A percentile compares a stretch with the other conserved stretches of the same genome.
phyloP scores from a whole-genome alignment of 2,888 invertebrate genomes.

The Ecdyonurus torrentis region DNA sequence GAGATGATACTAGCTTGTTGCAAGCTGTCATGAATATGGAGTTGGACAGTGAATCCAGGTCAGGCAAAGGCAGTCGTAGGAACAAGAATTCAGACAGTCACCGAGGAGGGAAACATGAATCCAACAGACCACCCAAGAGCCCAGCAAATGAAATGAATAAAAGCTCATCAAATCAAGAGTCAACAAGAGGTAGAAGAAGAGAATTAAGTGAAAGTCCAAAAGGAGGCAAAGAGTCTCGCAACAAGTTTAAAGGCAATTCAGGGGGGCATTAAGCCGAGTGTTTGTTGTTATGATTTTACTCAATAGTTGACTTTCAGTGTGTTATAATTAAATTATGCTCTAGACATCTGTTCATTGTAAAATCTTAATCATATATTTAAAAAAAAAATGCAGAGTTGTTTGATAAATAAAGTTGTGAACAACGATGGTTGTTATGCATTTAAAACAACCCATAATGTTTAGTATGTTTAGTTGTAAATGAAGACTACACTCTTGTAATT shows the following conservation, averaged over 20 bases:
- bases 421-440: background rate
- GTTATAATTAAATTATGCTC: too few relatives aligned
- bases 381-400: too few relatives aligned
- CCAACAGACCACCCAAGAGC: background rate
- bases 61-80: background rate
- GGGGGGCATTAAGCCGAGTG: background rate
- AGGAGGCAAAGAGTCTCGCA: slow-evolving; percentile 1
- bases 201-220: slow-evolving; percentile 10
- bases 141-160: background rate
- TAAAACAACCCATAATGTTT: background rate
- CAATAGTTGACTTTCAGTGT: too few relatives aligned
- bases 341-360: too few relatives aligned
- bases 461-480: background rate
- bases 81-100: background rate
- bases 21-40: slow-evolving; percentile 4
- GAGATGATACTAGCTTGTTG: slow-evolving; percentile 18
- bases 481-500: background rate
- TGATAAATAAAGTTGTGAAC: too few relatives aligned
- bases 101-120: background rate
- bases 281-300: too few relatives aligned
- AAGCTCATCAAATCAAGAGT: background rate
- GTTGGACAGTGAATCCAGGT: background rate
- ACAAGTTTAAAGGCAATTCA: background rate
- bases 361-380: too few relatives aligned
- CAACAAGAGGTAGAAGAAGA: background rate